Conservation (phyloP, 2,113 vertebrate genomes). For the Orycteropus afer region DNA sequence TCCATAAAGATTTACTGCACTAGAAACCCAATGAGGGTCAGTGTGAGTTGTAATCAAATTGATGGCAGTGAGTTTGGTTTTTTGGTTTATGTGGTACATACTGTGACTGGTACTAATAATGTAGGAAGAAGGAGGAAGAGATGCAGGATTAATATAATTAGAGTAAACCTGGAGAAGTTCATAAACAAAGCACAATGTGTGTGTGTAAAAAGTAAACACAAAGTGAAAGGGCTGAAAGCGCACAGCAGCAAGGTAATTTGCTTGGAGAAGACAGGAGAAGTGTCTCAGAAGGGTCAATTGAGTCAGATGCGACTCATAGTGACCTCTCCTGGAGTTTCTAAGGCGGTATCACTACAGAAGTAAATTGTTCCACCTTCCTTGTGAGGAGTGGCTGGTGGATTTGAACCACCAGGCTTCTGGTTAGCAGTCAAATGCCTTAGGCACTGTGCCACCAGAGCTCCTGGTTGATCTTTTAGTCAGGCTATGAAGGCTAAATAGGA, state of each 20-base stretch:
- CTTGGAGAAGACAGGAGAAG: not conserved
- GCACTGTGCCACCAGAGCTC: no score
- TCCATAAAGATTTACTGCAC: no score
- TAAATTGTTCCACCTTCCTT: no score
- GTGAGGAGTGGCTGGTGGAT: no score
- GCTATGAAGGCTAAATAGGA: not conserved
- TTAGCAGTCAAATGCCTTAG: no score
- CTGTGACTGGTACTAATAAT: not conserved
- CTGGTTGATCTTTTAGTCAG: not conserved
- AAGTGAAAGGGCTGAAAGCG: not conserved
- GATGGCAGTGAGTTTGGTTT: no score
- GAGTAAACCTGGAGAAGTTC: not conserved
- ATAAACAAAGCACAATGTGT: not conserved
- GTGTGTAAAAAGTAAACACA: not conserved
- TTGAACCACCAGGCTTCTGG: no score
- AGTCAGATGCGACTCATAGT: no score
- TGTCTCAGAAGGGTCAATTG: not conserved
- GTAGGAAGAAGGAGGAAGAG: not conserved
- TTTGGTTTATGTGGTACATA: not conserved
- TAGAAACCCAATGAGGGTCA: no score
- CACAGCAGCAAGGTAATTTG: not conserved
- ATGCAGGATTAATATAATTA: not conserved
- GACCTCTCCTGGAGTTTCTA: no score
- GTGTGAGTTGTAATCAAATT: no score
- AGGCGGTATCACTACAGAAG: no score